Evolutionary conservation across 2,797 vertebrate species (phyloP).

Genomic region (Tympanoctomys barrerae): DNA sequence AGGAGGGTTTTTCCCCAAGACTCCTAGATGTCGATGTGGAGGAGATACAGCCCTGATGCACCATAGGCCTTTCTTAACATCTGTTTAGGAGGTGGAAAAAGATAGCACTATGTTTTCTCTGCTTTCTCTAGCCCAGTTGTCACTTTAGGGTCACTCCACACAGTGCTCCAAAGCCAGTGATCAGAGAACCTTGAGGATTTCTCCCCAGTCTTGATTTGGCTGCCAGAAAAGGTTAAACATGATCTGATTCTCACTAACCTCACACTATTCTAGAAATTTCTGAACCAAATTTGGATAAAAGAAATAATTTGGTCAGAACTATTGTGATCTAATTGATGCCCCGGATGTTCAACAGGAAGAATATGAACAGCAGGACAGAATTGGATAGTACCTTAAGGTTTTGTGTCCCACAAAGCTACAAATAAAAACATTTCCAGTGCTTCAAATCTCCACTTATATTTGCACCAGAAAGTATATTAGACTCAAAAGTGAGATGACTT

Average conservation of each 20-base stretch:
- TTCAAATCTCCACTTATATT: conserved; percentile 45
- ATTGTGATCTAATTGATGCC: neutral
- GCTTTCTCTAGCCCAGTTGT: neutral
- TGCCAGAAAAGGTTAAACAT: neutral
- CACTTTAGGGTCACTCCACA: neutral
- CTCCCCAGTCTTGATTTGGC: neutral
- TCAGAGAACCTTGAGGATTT: neutral
- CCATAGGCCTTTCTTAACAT: neutral
- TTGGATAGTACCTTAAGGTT: neutral
- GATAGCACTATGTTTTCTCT: neutral
- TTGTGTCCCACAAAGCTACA: neutral
- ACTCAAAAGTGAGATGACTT: conserved; percentile 1
- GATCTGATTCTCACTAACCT: neutral
- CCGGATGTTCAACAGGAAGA: conserved; percentile 1
- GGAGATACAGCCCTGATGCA: neutral
- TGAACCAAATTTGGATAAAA: conserved; percentile 13
- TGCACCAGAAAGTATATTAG: conserved; percentile 50
- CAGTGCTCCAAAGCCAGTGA: neutral
- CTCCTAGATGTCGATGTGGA: neutral
- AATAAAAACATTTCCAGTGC: conserved; percentile 1
- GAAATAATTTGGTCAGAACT: conserved; percentile 1
- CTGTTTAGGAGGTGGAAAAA: neutral
- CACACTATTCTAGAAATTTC: neutral
- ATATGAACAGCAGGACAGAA: neutral
- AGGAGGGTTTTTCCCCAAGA: neutral